Conservation (phyloP, 2,797 vertebrate species). For the Microctenopoma steveboyesi region DNA sequence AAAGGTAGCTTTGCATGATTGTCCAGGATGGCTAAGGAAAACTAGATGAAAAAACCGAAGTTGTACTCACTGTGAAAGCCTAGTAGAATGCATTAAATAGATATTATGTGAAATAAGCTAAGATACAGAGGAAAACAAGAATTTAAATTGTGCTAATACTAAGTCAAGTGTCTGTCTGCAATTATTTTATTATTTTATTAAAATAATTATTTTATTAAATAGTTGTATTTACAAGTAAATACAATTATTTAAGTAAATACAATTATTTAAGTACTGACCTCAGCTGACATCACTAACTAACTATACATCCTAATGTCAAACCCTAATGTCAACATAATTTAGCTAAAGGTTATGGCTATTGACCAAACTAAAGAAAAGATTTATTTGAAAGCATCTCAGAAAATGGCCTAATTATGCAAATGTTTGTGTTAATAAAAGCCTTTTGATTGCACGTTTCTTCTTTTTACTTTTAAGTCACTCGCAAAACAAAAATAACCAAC, state of each 20-base stretch:
- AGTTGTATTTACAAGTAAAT: no score
- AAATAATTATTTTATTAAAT: no score
- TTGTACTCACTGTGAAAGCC: no score
- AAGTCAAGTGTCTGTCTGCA: no score
- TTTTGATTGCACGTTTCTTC: constrained; percentile 1
- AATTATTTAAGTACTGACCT: no score
- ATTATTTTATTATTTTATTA: no score
- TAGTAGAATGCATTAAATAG: no score
- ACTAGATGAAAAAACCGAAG: no score
- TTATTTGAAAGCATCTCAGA: constrained; percentile 8
- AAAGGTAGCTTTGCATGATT: constrained; percentile 5
- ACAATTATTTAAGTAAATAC: no score
- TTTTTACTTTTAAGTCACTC: constrained; percentile 9
- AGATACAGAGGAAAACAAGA: not conserved
- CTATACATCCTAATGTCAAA: no score
- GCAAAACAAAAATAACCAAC: constrained; percentile 29
- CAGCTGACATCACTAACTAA: no score
- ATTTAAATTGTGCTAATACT: not conserved
- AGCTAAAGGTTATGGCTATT: not conserved
- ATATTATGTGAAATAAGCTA: not conserved
- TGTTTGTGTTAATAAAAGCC: constrained; percentile 3
- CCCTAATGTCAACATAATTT: not conserved
- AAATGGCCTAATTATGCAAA: constrained; percentile 8
- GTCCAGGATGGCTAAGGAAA: not conserved
- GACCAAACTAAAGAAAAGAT: constrained; percentile 4